A percentile compares a stretch with the other conserved stretches of the same genome.
phyloP scores from a whole-genome alignment of 1,140 invertebrate species.

The Zaprionus lachaisei region DNA sequence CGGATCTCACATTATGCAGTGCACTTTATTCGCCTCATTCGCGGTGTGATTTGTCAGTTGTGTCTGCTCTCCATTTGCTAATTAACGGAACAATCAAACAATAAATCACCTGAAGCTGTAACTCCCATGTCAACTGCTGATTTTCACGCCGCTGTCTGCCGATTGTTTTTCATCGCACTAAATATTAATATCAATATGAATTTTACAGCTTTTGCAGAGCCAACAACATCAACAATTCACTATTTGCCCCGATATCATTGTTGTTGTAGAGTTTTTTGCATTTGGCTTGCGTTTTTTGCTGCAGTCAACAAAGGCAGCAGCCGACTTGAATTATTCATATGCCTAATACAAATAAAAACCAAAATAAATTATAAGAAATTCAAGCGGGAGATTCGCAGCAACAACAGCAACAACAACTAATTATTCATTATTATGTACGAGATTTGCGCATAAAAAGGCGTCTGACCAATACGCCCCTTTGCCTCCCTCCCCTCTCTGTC shows the following conservation, averaged over 20 bases:
- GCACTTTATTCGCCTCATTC: constrained; percentile 7
- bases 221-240: constrained; percentile 30
- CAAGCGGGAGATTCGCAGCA: constrained; percentile 29
- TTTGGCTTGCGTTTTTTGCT: constrained; percentile 13
- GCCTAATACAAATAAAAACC: constrained; percentile 75
- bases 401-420: constrained; percentile 52
- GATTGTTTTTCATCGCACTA: constrained; percentile 49
- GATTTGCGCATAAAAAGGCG: constrained; percentile 70
- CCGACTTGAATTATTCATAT: constrained; percentile 75
- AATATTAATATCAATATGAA: constrained; percentile 75
- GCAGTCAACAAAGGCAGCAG: constrained; percentile 51
- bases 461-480: constrained; percentile 24
- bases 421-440: constrained; percentile 78
- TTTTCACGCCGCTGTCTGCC: constrained; percentile 49
- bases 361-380: constrained; percentile 79
- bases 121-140: constrained; percentile 60
- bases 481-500: neutral
- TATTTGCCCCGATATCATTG: neutral
- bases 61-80: constrained; percentile 59
- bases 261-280: constrained; percentile 7
- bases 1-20: constrained; percentile 3
- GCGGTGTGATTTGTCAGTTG: constrained; percentile 40
- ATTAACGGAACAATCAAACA: constrained; percentile 68
- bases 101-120: constrained; percentile 59
- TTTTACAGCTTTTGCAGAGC: constrained; percentile 61